Evolutionary conservation across 2,888 invertebrate genomes (phyloP).

Genomic region (Drosophila cognata): DNA sequence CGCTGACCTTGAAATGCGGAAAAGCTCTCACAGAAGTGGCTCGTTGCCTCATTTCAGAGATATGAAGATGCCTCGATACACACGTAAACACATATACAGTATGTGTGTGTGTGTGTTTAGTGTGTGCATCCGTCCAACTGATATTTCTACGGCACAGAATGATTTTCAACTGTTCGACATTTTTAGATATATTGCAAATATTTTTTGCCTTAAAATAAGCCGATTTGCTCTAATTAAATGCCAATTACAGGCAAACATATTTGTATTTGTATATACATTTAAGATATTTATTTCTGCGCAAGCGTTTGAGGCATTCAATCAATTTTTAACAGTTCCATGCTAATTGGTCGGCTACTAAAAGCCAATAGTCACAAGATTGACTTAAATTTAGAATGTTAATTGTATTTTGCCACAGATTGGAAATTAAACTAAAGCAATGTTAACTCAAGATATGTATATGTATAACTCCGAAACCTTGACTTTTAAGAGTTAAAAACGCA

Average conservation of each 20-base stretch:
- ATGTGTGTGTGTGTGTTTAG: slow-evolving; percentile 5
- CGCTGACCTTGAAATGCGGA: slow-evolving; percentile 67
- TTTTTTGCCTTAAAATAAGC: slow-evolving; percentile 35
- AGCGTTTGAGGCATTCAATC: slow-evolving; percentile 4
- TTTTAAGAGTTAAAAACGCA: neutral
- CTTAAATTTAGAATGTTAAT: neutral
- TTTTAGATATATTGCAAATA: slow-evolving; percentile 31
- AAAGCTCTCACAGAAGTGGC: slow-evolving; percentile 52
- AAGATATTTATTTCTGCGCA: neutral
- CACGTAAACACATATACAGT: neutral
- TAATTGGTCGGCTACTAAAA: slow-evolving; percentile 46
- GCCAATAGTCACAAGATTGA: slow-evolving; percentile 4
- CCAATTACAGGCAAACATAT: slow-evolving; percentile 36
- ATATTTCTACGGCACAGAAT: slow-evolving; percentile 26
- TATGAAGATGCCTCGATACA: slow-evolving; percentile 51
- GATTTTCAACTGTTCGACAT: slow-evolving; percentile 21
- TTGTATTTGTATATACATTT: neutral
- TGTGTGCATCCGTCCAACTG: slow-evolving; percentile 33
- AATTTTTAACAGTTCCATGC: slow-evolving; percentile 37
- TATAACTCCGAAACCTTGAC: neutral
- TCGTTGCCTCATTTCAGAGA: slow-evolving; percentile 33
- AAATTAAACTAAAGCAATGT: neutral
- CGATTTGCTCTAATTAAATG: slow-evolving; percentile 64
- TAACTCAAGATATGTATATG: neutral
- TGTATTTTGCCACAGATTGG: neutral